These are phyloP conservation scores for Tiaroga cobitis DNA, from an alignment of 2,797 vertebrate species.

Conservation along the genomic window DNA sequence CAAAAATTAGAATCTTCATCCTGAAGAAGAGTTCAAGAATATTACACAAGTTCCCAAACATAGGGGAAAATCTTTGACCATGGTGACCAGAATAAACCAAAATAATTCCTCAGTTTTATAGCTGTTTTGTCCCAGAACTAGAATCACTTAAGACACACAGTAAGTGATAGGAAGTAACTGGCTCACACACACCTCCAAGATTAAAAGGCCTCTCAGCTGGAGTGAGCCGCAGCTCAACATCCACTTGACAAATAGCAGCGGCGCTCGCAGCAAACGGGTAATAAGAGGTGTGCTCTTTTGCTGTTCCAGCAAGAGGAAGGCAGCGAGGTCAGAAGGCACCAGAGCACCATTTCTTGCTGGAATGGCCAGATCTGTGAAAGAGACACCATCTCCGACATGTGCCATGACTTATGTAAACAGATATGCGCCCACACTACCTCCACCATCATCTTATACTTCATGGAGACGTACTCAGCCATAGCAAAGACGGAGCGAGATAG, in stretches of 20 bases:
- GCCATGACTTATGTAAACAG: neutral
- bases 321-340: conserved; percentile 18
- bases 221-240: conserved; percentile 50
- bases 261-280: conserved; percentile 30
- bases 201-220: conserved; percentile 50
- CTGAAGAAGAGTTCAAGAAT: neutral
- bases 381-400: neutral
- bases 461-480: neutral
- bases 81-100: neutral
- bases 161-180: conserved; percentile 37
- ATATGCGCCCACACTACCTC: neutral
- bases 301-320: neutral
- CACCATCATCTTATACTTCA: neutral
- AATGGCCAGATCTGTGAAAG: conserved; percentile 1
- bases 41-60: neutral
- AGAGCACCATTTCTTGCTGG: neutral
- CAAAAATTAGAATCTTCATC: neutral
- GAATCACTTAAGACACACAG: neutral
- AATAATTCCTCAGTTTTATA: conserved; percentile 3
- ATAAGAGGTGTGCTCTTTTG: conserved; percentile 38
- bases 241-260: conserved; percentile 54
- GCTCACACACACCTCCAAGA: conserved; percentile 41
- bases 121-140: neutral
- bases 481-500: neutral
- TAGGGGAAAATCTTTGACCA: neutral